These are phyloP conservation scores for Zaprionus africanus DNA, from an alignment of 1,140 invertebrate genomes.

Conservation along the genomic window DNA sequence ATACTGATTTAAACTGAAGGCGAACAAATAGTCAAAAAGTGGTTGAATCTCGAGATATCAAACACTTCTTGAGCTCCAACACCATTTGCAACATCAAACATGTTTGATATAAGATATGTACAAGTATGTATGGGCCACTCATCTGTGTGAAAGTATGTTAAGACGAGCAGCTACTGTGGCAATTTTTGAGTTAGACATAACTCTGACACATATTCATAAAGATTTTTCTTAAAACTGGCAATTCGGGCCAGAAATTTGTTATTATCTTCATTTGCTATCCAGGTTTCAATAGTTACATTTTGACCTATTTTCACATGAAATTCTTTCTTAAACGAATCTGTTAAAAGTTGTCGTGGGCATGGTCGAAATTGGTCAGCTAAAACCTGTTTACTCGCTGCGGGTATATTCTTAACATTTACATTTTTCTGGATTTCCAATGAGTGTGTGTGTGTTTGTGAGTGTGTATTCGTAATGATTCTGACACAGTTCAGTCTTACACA, in stretches of 20 bases:
- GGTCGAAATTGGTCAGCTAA: slow-evolving; percentile 41
- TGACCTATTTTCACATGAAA: slow-evolving; percentile 31
- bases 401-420: slow-evolving; percentile 41
- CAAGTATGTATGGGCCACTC: neutral
- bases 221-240: neutral
- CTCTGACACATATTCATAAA: neutral
- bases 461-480: slow-evolving; percentile 41
- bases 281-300: neutral
- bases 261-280: neutral
- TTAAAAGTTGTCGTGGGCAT: slow-evolving; percentile 25
- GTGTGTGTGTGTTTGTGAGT: neutral
- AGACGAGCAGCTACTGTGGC: neutral
- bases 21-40: neutral
- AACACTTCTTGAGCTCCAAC: neutral
- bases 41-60: neutral
- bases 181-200: neutral
- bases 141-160: neutral
- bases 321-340: slow-evolving; percentile 32
- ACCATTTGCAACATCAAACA: neutral
- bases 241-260: neutral
- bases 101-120: slow-evolving; percentile 5
- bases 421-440: slow-evolving; percentile 12
- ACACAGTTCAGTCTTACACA: slow-evolving; percentile 42
- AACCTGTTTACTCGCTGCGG: slow-evolving; percentile 29
- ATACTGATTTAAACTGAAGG: neutral